These are phyloP conservation scores for Capricornis sumatraensis DNA, from an alignment of 2,113 vertebrate species.

Conservation along the genomic window DNA sequence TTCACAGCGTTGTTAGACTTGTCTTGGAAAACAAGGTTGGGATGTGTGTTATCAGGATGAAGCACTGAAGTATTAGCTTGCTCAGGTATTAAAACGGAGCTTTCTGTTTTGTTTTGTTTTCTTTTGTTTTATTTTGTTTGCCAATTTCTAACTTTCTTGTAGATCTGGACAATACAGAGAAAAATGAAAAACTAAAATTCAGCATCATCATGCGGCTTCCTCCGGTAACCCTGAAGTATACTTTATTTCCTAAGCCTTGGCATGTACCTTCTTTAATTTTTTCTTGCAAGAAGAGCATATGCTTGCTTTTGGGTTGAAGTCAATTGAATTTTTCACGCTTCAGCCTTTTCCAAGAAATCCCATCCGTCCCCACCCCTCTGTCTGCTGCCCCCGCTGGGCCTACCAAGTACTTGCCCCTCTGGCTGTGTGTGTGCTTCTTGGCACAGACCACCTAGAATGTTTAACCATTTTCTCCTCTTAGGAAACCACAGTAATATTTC, in stretches of 20 bases:
- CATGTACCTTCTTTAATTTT: neutral
- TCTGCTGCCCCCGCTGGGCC: neutral
- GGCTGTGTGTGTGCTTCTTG: neutral
- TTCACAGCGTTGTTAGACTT: neutral
- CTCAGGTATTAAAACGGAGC: neutral
- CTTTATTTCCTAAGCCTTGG: constrained; percentile 37
- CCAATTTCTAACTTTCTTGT: constrained; percentile 31
- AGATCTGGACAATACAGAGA: constrained; percentile 91
- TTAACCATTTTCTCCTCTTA: neutral
- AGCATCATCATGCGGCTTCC: constrained; percentile 91
- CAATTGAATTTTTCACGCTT: neutral
- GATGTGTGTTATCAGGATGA: neutral
- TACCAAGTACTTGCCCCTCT: neutral
- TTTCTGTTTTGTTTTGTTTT: neutral
- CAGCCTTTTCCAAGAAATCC: constrained; percentile 17
- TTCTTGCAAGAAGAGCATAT: neutral
- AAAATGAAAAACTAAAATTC: constrained; percentile 91
- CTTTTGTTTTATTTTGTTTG: neutral
- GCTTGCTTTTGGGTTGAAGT: constrained; percentile 20
- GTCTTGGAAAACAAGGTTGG: neutral
- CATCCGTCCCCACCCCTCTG: neutral
- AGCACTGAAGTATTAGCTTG: neutral
- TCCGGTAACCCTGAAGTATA: constrained; percentile 81
- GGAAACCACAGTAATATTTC: constrained; percentile 35
- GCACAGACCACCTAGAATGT: neutral